These are phyloP conservation scores for Gymnoscopelus braueri DNA, from an alignment of 2,797 vertebrate species.

Conservation along the genomic window DNA sequence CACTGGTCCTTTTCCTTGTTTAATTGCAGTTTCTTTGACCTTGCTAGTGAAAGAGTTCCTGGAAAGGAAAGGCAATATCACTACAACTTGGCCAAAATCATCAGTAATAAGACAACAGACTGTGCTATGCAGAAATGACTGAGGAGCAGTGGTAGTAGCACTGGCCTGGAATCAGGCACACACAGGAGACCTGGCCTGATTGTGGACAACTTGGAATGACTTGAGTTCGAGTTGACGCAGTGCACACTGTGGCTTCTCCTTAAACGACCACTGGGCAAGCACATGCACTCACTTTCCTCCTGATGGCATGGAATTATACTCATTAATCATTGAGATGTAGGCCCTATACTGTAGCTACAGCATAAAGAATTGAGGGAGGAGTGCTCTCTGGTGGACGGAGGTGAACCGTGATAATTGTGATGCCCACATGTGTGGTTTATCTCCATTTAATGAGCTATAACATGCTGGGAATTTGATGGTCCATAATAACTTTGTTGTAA, in stretches of 20 bases:
- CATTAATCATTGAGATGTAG: slow-evolving; percentile 17
- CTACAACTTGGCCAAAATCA: not conserved
- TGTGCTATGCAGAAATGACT: slow-evolving; percentile 14
- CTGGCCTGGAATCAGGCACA: slow-evolving; percentile 37
- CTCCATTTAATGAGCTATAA: too few relatives aligned
- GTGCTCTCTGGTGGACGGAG: slow-evolving; percentile 37
- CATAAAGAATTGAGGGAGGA: slow-evolving; percentile 10
- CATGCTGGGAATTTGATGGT: too few relatives aligned
- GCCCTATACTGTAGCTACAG: not conserved
- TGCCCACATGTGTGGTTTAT: too few relatives aligned
- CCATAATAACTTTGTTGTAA: too few relatives aligned
- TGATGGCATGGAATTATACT: slow-evolving; percentile 25
- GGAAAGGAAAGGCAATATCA: not conserved
- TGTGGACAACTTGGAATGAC: slow-evolving; percentile 32
- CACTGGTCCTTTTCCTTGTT: not conserved
- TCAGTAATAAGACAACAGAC: slow-evolving; percentile 13
- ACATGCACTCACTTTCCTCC: slow-evolving; percentile 14
- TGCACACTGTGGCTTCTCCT: slow-evolving; percentile 23
- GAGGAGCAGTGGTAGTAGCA: slow-evolving; percentile 4
- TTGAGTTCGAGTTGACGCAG: slow-evolving; percentile 24
- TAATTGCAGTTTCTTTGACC: not conserved
- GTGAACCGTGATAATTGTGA: not conserved
- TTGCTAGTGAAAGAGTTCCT: not conserved
- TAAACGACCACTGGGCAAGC: slow-evolving; percentile 23
- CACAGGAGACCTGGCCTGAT: slow-evolving; percentile 52